Base-by-base conservation (phyloP, 1,140 invertebrate genomes). In the Drosophila ananassae region DNA sequence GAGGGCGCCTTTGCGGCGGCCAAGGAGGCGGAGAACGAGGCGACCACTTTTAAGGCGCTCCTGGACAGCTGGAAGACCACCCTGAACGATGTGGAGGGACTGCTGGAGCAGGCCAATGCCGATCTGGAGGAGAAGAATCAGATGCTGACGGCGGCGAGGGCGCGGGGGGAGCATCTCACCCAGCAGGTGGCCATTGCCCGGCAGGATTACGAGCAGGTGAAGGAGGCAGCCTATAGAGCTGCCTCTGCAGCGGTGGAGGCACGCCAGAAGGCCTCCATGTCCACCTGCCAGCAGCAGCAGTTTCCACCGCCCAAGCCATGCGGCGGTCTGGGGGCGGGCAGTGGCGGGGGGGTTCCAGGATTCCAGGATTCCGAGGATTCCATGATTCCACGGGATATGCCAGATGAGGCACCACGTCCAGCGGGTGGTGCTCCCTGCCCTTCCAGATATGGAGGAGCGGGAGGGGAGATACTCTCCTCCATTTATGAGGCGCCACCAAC, bases 211-310 rank as follows among this genome's bases (percentile, higher is more conserved):
- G 79, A 92, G 0, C 93, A 93, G 37, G 95, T 94, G 0, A 95
- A 94, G 74, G 92, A 94, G 41, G 93, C 94, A 0, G 94, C 94
- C 0, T 93, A 93, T 37, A 93, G 93, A 54, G 95, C 95, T 0
- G 93, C 92, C 28, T 92, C 93, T 39, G 93, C 94, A 0, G 95
- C 95, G 0, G 92, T 93, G 5, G 94, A 95, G 25, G 94, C 95
- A 17, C 93, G 92, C 47, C 77, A 71, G n/a, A 81, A 69, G 46
- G 61, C 44, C 2, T 7, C 21, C 1, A 64, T 12, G 5, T 1
- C 12, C 5, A 22, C 32, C 24, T 28, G 44, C 6, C 41, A 44
- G 41, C n/a, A 7, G 41, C 34, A 7, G 34, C 9, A 0, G 41
- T 17, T 0, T 17, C 17, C 17, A 17, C 13, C 13, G 13, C 5